phyloP scores from a whole-genome alignment of 2,113 vertebrate genomes.

The Xiphophorus hellerii region DNA sequence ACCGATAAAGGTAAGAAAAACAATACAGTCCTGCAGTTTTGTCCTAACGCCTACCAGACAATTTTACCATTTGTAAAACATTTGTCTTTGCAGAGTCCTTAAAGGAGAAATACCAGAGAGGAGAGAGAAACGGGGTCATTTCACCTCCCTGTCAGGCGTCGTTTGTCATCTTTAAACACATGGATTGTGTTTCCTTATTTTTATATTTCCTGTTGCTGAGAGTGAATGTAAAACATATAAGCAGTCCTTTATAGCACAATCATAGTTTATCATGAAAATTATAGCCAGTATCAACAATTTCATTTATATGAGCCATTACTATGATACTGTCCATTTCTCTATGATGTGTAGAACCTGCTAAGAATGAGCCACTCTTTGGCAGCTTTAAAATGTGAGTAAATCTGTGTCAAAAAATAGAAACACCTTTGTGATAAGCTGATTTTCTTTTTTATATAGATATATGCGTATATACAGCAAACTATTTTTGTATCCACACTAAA shows the following conservation, averaged over 20 bases:
- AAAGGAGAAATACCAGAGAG: slow-evolving; percentile 11
- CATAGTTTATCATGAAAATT: slow-evolving; percentile 14
- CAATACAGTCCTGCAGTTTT: neutral
- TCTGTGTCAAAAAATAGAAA: neutral
- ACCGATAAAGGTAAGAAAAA: slow-evolving; percentile 1
- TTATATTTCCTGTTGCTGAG: slow-evolving; percentile 46
- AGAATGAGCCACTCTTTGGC: slow-evolving; percentile 61
- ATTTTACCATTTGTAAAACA: neutral
- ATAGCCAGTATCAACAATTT: neutral
- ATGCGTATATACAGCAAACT: slow-evolving; percentile 21
- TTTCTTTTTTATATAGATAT: neutral
- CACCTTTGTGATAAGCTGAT: slow-evolving; percentile 6
- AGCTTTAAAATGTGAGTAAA: slow-evolving; percentile 58
- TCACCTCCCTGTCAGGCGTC: slow-evolving; percentile 12
- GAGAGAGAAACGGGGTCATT: slow-evolving; percentile 16
- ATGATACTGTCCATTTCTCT: slow-evolving; percentile 20
- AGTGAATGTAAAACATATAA: slow-evolving; percentile 34
- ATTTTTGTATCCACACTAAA: slow-evolving; percentile 55
- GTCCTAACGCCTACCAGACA: neutral
- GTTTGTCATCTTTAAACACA: slow-evolving; percentile 23
- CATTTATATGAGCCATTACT: slow-evolving; percentile 26
- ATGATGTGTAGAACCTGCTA: slow-evolving; percentile 36
- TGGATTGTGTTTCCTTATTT: slow-evolving; percentile 33
- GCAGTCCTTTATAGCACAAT: slow-evolving; percentile 9
- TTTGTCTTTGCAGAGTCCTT: slow-evolving; percentile 25